phyloP scores from a whole-genome alignment of 2,888 invertebrate species.

The Atethmia centrago region DNA sequence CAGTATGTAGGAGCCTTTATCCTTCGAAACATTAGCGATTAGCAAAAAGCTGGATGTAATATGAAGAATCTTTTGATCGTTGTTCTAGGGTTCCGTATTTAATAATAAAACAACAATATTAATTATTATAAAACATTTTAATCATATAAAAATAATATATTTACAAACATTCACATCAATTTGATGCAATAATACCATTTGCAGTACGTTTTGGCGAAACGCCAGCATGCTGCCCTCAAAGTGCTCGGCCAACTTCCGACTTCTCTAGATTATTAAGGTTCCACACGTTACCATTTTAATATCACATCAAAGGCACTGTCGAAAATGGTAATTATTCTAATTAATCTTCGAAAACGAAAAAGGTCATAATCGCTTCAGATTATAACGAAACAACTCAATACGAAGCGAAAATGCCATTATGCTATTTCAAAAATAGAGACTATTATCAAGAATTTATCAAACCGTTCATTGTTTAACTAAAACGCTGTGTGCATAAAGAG shows the following conservation, averaged over 20 bases:
- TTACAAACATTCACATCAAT: slow-evolving; percentile 89
- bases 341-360: slow-evolving; percentile 26
- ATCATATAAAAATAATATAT: slow-evolving; percentile 88
- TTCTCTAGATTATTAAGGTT: slow-evolving; percentile 39
- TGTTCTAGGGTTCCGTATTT: background rate
- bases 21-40: background rate
- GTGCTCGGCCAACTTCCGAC: slow-evolving; percentile 66
- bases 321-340: slow-evolving; percentile 18
- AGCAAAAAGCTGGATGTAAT: background rate
- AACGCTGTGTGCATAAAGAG: background rate
- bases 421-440: background rate
- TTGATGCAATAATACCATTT: slow-evolving; percentile 85
- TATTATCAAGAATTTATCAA: background rate
- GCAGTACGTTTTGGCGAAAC: slow-evolving; percentile 79
- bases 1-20: no score
- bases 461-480: background rate
- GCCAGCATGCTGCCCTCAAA: slow-evolving; percentile 70
- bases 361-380: slow-evolving; percentile 49
- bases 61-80: background rate
- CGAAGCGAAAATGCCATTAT: slow-evolving; percentile 47
- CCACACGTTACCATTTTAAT: slow-evolving; percentile 36
- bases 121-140: slow-evolving; percentile 82
- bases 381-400: slow-evolving; percentile 58
- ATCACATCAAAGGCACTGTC: slow-evolving; percentile 35
- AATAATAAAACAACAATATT: slow-evolving; percentile 57